These are phyloP conservation scores for Agrypnus murinus DNA, from an alignment of 2,888 invertebrate species.

Conservation along the genomic window DNA sequence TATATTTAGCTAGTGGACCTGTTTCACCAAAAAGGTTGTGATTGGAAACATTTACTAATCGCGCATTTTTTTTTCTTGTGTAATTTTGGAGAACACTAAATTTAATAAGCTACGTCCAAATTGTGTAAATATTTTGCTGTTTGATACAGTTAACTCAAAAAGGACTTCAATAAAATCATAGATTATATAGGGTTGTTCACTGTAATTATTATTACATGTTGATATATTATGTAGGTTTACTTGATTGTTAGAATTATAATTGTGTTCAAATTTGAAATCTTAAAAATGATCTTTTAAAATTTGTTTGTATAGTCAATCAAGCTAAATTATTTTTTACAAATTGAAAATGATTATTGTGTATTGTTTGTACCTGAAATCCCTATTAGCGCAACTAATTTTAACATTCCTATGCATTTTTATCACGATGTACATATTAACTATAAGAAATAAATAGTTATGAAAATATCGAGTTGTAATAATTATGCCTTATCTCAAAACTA, in stretches of 20 bases:
- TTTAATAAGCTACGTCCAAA: conserved; percentile 44
- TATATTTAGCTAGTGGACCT: conserved; percentile 28
- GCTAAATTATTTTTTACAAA: conserved; percentile 22
- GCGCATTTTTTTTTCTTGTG: not conserved
- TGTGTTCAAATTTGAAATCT: conserved; percentile 30
- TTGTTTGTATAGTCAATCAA: conserved; percentile 24
- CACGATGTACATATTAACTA: conserved; percentile 42
- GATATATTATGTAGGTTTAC: conserved; percentile 51
- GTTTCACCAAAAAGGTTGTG: conserved; percentile 45
- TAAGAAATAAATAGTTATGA: conserved; percentile 45
- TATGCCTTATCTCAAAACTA: no score
- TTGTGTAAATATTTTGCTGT: conserved; percentile 42
- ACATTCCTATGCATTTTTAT: conserved; percentile 40
- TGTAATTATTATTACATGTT: conserved; percentile 52
- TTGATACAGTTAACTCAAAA: conserved; percentile 27
- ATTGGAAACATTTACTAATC: conserved; percentile 21
- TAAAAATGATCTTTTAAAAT: conserved; percentile 20
- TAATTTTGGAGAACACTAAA: conserved; percentile 8
- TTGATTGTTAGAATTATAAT: conserved; percentile 49
- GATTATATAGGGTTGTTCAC: conserved; percentile 48
- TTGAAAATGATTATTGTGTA: conserved; percentile 4
- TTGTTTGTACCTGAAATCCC: conserved; percentile 42
- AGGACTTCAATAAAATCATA: conserved; percentile 40
- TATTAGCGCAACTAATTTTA: conserved; percentile 23
- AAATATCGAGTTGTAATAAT: conserved; percentile 5